phyloP scores from a whole-genome alignment of 2,797 vertebrate genomes.

The Myotis vivesi region DNA sequence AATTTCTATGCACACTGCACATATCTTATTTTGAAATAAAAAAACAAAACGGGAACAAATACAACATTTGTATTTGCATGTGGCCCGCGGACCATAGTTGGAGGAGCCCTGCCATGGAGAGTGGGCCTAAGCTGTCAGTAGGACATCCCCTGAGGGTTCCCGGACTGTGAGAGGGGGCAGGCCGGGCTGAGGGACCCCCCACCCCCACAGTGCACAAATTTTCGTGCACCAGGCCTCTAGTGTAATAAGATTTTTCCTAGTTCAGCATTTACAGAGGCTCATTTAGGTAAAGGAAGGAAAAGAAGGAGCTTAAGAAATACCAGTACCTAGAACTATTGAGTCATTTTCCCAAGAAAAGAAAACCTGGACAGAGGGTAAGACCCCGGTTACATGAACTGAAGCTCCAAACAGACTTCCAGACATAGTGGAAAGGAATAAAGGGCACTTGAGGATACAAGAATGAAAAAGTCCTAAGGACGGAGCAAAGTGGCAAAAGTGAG shows the following conservation, averaged over 20 bases:
- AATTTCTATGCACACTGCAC: no score
- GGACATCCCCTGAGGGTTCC: no score
- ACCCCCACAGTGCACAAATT: no score
- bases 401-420: not conserved
- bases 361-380: not conserved
- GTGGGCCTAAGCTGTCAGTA: no score
- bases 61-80: no score
- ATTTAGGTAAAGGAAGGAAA: not conserved
- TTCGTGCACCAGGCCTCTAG: no score
- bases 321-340: not conserved
- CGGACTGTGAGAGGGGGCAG: no score
- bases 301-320: not conserved
- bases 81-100: no score
- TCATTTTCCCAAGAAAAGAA: not conserved
- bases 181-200: no score
- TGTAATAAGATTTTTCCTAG: not conserved
- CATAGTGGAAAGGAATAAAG: not conserved
- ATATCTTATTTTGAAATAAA: no score
- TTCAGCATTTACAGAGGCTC: not conserved
- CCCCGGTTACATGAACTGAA: not conserved
- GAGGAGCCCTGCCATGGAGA: no score
- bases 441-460: not conserved
- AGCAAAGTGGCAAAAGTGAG: not conserved
- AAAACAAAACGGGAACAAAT: no score
- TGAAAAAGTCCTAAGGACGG: conserved; percentile 2